Percentiles rank a stretch among this genome's conserved stretches.
phyloP scores from a whole-genome alignment of 2,113 vertebrate genomes.

The Indri indri region DNA sequence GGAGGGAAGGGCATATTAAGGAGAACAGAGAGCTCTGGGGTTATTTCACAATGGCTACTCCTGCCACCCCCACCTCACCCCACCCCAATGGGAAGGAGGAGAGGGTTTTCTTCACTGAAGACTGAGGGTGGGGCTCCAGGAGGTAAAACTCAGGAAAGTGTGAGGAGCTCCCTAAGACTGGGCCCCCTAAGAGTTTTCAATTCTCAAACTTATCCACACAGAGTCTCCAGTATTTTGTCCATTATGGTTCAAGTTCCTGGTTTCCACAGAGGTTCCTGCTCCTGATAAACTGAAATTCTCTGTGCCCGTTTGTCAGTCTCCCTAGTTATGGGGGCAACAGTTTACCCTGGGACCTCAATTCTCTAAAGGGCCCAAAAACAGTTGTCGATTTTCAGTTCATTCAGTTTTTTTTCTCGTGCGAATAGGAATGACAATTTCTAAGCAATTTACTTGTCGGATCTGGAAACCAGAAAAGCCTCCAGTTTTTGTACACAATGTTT shows the following conservation, averaged over 20 bases:
- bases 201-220: background rate
- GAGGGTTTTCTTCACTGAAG: too few species aligned
- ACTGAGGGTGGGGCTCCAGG: background rate
- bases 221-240: background rate
- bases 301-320: background rate
- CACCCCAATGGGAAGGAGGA: accelerated
- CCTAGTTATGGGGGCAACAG: background rate
- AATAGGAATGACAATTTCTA: background rate
- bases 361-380: background rate
- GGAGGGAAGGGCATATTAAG: background rate
- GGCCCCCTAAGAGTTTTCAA: background rate
- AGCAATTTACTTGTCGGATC: background rate
- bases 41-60: background rate
- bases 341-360: background rate
- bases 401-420: background rate
- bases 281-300: background rate
- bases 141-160: background rate
- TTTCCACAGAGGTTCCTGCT: background rate
- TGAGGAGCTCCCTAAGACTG: background rate
- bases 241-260: background rate
- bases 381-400: background rate
- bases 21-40: background rate
- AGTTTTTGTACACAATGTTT: background rate
- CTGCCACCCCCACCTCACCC: background rate
- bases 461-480: background rate